Evolutionary conservation across 2,888 invertebrate species (phyloP), one percentile per base, ranked within the genome.

Genomic region (Ischnura elegans): DNA sequence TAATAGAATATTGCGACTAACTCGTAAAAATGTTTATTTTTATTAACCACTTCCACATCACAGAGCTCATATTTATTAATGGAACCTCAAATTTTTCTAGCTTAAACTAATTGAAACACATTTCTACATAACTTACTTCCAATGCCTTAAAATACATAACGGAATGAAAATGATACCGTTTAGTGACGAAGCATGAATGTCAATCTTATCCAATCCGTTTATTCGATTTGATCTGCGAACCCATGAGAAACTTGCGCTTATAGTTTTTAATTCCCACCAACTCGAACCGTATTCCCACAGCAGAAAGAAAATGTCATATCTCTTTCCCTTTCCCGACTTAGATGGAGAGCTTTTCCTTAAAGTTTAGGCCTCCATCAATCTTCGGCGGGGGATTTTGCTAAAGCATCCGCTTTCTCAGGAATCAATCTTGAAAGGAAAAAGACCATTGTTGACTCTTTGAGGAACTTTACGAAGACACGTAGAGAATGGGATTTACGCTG

Each of bases 321-420:
- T 76, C 76, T 76, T 76, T 76, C 29, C 29, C 29, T 76, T 76
- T 36, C 76, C 36, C 76, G 76, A 76, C 76, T 76, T 76, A 76
- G 76, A 76, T 76, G 36, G 76, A 76, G 76, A 76, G 76, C 76
- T 29, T 76, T 76, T 76, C 76, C 76, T 36, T 76, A 76, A 66
- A 76, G 29, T 76, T 76, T 76, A 76, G 76, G 25, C 36, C 36
- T 36, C 76, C 76, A 76, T 76, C 76, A 76, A 76, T 76, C 76
- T 76, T 76, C 76, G 76, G 76, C 36, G 10, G 6, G 76, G 36
- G 76, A 76, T 76, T 76, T 76, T 36, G 76, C 36, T 36, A 6
- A 36, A 76, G 76, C 76, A 16, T 76, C 76, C 76, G 76, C 76
- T 76, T 76, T 76, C 76, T 76, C 76, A 36, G 76, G n/a, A 76